Base-by-base conservation (phyloP, 2,113 vertebrate genomes). In the Cnemophilus loriae region DNA sequence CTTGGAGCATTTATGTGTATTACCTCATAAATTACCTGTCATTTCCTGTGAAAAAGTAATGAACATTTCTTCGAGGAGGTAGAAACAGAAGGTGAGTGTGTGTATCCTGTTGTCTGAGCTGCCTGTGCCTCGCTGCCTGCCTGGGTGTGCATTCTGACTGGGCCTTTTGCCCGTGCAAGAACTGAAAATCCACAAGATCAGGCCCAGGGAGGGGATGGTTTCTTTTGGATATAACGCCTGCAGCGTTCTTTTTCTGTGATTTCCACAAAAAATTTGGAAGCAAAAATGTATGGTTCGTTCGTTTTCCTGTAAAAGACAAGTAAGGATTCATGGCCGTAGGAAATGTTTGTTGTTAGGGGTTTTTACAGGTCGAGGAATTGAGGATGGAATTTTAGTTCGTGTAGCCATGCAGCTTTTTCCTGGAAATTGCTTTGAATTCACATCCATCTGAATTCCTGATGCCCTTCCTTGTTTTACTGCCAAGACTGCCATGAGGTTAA, bases 11-110 rank as follows among this genome's bases (percentile, higher is more conserved):
- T 97, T 96, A 71, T 60, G 63, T 81, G 70, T 92, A 83, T 96
- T 88, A 65, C 49, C 67, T 92, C 94, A 88, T 96, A 96, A 97
- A 97, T 97, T 94, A 68, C 95, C 50, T 78, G 82, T 74, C 22
- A 7, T 95, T 95, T 95, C 56, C 59, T 89, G 88, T 79, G 75
- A 39, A 81, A 92, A 89, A 93, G 52, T 74, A 64, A 87, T 84
- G 91, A 96, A 86, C 53, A 6, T 90, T 74, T 80, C 47, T 90
- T 93, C 93, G 47, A 3, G 89, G 46, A 88, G 70, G 92, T 83
- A 53, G 60, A 63, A 85, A 24, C 18, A 22, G 49, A 68, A 86
- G 71, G 69, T 16, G 13, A 79, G 74, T 12, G 27, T 17, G 30
- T 82, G 82, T 84, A 5, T 84, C n/a, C 22, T 52, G 15, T 13